Conservation (phyloP, 2,888 invertebrate species). For the Harmothoe impar region DNA sequence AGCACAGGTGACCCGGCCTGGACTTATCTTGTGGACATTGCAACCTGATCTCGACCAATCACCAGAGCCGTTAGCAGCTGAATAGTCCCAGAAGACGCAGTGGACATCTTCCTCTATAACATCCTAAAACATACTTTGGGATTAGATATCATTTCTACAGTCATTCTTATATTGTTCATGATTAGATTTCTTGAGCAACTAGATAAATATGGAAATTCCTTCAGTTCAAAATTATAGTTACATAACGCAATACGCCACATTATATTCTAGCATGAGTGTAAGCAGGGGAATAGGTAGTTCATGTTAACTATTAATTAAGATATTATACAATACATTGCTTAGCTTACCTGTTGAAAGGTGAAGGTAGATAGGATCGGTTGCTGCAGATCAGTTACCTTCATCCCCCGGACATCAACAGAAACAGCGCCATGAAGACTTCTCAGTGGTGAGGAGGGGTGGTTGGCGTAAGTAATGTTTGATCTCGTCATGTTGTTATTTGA, state of each 20-base stretch:
- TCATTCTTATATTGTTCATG: too few species aligned
- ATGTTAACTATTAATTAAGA: too few species aligned
- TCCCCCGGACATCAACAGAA: constrained; percentile 17
- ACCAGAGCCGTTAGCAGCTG: constrained; percentile 73
- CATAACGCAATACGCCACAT: too few species aligned
- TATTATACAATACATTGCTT: too few species aligned
- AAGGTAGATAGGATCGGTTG: constrained; percentile 34
- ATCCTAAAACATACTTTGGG: neutral
- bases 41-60: constrained; percentile 77
- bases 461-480: neutral
- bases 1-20: constrained; percentile 74
- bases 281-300: too few species aligned
- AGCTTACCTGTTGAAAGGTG: constrained; percentile 27
- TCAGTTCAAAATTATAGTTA: too few species aligned
- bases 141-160: too few species aligned
- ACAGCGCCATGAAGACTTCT: constrained; percentile 37
- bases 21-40: constrained; percentile 68
- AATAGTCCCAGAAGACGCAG: constrained; percentile 75
- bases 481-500: neutral
- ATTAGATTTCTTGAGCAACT: too few species aligned
- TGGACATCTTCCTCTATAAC: neutral
- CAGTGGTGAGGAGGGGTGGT: neutral
- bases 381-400: neutral
- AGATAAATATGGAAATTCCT: too few species aligned
- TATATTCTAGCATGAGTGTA: too few species aligned